Evolutionary conservation across 1,140 invertebrate species (phyloP).

Genomic region (Drosophila mojavensis): DNA sequence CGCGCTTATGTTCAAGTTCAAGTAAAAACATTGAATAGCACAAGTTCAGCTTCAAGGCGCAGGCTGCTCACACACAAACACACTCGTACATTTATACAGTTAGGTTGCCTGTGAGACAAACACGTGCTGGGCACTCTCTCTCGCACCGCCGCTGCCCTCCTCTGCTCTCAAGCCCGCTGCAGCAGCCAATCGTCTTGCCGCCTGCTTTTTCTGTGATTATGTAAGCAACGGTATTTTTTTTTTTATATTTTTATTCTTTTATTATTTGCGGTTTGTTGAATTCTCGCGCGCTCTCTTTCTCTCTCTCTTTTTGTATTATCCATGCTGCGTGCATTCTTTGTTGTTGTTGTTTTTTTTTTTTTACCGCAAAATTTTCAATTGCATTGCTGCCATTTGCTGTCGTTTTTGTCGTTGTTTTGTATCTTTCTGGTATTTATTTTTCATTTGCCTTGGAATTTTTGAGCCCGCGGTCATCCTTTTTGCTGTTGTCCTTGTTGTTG

Average conservation of each 20-base stretch:
- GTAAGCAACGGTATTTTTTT: slow-evolving; percentile 57
- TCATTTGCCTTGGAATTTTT: slow-evolving; percentile 70
- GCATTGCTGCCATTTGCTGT: slow-evolving; percentile 36
- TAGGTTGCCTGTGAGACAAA: slow-evolving; percentile 26
- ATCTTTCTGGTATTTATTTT: slow-evolving; percentile 72
- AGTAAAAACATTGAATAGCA: slow-evolving; percentile 78
- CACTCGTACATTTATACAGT: not conserved
- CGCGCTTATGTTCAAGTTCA: slow-evolving; percentile 69
- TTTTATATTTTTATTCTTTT: slow-evolving; percentile 27
- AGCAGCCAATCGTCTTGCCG: slow-evolving; percentile 14
- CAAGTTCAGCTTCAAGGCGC: slow-evolving; percentile 70
- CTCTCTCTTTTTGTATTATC: slow-evolving; percentile 15
- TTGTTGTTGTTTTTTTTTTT: slow-evolving; percentile 20
- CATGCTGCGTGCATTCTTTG: slow-evolving; percentile 7
- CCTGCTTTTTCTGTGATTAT: slow-evolving; percentile 67
- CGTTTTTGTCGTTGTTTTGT: slow-evolving; percentile 32
- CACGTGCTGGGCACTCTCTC: slow-evolving; percentile 34
- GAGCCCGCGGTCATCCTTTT: slow-evolving; percentile 65
- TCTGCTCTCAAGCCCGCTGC: not conserved
- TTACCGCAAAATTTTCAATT: slow-evolving; percentile 48
- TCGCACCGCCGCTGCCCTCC: slow-evolving; percentile 1
- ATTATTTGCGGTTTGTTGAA: slow-evolving; percentile 39
- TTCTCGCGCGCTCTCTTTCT: not conserved
- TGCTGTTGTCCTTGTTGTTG: slow-evolving; percentile 24
- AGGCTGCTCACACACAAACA: slow-evolving; percentile 30